A percentile compares a stretch with the other conserved stretches of the same genome.
Conservation (phyloP, 2,113 vertebrate genomes). For the Eudyptes chrysolophus region DNA sequence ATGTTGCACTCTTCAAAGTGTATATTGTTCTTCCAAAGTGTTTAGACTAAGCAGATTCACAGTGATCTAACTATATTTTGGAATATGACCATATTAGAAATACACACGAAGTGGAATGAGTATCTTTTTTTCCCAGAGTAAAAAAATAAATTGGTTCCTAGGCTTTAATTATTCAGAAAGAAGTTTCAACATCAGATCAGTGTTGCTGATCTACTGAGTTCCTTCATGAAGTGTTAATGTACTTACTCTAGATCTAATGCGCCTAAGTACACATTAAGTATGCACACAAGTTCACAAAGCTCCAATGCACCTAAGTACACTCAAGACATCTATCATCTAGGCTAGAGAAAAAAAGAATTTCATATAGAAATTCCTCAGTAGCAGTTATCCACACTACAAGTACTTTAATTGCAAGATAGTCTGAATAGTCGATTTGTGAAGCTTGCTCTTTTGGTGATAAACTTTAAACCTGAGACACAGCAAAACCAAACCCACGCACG, state of each 20-base stretch:
- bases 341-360: not conserved
- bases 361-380: not conserved
- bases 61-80: not conserved
- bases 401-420: not conserved
- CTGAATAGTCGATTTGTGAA: not conserved
- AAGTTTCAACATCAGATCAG: not conserved
- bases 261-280: not conserved
- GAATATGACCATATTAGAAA: not conserved
- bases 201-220: slow-evolving; percentile 9
- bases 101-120: not conserved
- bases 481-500: not conserved
- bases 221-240: not conserved
- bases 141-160: not conserved
- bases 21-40: not conserved
- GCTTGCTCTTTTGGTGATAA: not conserved
- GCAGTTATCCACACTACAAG: not conserved
- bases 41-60: not conserved
- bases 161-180: not conserved
- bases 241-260: not conserved
- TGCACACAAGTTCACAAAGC: not conserved
- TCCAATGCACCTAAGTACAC: not conserved
- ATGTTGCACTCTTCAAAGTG: not conserved
- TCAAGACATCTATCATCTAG: not conserved
- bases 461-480: not conserved
- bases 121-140: not conserved